Conservation (phyloP, 1,140 invertebrate genomes). For the Plectus sambesii region DNA sequence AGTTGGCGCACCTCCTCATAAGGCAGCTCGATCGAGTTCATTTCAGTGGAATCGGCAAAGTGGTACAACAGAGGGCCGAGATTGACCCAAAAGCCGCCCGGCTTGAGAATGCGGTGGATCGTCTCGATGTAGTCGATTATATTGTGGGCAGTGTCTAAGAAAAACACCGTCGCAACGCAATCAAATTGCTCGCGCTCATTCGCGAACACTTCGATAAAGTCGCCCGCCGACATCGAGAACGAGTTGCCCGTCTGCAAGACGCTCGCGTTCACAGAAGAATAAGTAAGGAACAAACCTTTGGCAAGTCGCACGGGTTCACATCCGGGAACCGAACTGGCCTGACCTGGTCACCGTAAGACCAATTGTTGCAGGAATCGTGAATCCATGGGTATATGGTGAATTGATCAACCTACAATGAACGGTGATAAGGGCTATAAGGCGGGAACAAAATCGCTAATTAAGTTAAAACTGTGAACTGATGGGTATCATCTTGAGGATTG, state of each 20-base stretch:
- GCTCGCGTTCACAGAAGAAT: conserved; percentile 14
- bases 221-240: conserved; percentile 91
- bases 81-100: conserved; percentile 56
- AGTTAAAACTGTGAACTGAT: conserved; percentile 1
- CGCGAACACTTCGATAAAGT: conserved; percentile 66
- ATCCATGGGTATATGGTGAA: conserved; percentile 79
- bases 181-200: conserved; percentile 61
- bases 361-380: conserved; percentile 80
- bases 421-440: conserved; percentile 38
- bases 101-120: conserved; percentile 79
- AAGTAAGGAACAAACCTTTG: background rate
- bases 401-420: conserved; percentile 53
- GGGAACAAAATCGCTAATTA: background rate
- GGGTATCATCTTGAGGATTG: background rate
- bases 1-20: conserved; percentile 71
- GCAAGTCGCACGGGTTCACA: conserved; percentile 57
- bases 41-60: conserved; percentile 72
- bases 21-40: conserved; percentile 83
- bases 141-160: conserved; percentile 94
- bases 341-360: conserved; percentile 66
- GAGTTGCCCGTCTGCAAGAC: conserved; percentile 56
- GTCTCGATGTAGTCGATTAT: conserved; percentile 85
- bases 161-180: conserved; percentile 89
- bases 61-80: conserved; percentile 80
- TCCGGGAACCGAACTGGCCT: conserved; percentile 73